These are phyloP conservation scores for Branchellion lobata DNA, from an alignment of 2,888 invertebrate species.

Conservation along the genomic window DNA sequence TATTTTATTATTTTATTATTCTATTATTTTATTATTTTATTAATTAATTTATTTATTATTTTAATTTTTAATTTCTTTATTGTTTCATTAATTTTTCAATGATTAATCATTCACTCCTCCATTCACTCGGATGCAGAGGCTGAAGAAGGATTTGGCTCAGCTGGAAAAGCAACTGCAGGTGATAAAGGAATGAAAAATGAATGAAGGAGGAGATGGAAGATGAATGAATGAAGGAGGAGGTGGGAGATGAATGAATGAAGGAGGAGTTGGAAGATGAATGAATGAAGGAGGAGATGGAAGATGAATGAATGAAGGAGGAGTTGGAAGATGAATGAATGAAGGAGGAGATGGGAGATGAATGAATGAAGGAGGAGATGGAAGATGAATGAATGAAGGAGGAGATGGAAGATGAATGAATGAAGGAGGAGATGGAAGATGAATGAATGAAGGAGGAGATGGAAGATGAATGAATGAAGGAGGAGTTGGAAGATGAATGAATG, in stretches of 20 bases:
- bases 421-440: conserved; percentile 66
- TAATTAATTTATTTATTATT: no score
- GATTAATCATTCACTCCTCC: no score
- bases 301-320: conserved; percentile 87
- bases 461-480: conserved; percentile 81
- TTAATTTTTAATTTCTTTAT: no score
- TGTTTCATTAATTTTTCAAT: no score
- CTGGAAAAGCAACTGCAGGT: conserved; percentile 77
- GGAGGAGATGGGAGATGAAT: conserved; percentile 67
- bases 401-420: conserved; percentile 72
- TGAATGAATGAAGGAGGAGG: conserved; percentile 87
- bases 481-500: conserved; percentile 74
- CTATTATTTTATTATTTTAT: no score
- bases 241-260: conserved; percentile 76
- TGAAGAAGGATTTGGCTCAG: conserved; percentile 72
- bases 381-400: conserved; percentile 83
- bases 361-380: conserved; percentile 88
- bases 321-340: conserved; percentile 73
- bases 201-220: conserved; percentile 84
- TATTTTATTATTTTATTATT: no score
- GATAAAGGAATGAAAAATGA: conserved; percentile 62
- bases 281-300: conserved; percentile 78
- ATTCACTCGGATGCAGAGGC: conserved; percentile 67
- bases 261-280: conserved; percentile 66
- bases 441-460: conserved; percentile 90